Base-by-base conservation (phyloP, 2,113 vertebrate genomes). In the Rhinichthys klamathensis region DNA sequence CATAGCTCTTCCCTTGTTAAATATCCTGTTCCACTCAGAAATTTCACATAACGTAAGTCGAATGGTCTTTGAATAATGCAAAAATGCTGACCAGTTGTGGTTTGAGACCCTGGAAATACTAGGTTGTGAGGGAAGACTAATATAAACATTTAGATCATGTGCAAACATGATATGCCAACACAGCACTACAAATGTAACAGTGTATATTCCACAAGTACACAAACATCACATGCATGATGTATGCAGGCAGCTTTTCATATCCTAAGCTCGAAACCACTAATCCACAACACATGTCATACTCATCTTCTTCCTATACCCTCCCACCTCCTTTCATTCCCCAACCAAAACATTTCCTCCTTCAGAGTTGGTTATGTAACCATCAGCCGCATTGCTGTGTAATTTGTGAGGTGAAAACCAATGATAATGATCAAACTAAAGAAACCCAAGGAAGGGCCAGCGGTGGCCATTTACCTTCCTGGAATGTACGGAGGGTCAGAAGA, bases 331-430 rank as follows among this genome's bases (percentile, higher is more conserved):
- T 41, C 23, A 58, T 60, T 46, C 87, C 91, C 91, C 89, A 91
- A 87, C 78, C 86, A 92, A 95, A 94, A 93, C 92, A 95, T 94
- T 94, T 94, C 93, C 94, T 92, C 88, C 87, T 88, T 89, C 60
- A 82, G 89, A 84, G 63, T 27, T 51, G 85, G 90, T 94, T 94
- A 95, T 94, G 93, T 92, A 95, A 95, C 88, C 0, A 69, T 80
- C 83, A 80, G 87, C 84, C 75, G 78, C 91, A 90, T 85, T 32
- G 87, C 91, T 88, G 80, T 87, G 89, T 75, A 90, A 92, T 91
- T 90, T 92, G 87, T 90, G 90, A 80, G 87, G 86, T 83, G 13
- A 87, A 67, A 85, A 84, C 74, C 85, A 49, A 77, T 84, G 90
- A 94, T 90, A 91, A 91, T 88, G 82, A 84, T 60, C 61, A 35